Evolutionary conservation across 2,888 invertebrate genomes (phyloP).

Genomic region (Coelinius sp.): DNA sequence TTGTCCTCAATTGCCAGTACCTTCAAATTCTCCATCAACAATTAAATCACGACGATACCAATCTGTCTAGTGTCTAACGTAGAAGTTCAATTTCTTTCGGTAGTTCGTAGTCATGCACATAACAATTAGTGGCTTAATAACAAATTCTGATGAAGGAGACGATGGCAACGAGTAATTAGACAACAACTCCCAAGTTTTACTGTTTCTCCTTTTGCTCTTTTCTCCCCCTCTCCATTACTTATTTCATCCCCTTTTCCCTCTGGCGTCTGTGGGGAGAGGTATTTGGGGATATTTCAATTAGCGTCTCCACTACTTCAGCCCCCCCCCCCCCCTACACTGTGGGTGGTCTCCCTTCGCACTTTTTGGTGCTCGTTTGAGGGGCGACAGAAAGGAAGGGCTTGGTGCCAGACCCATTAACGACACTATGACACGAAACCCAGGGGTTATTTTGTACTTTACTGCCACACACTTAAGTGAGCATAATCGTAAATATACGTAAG

Average conservation of each 20-base stretch:
- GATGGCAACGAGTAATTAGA: constrained; percentile 68
- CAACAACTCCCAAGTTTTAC: constrained; percentile 58
- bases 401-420: constrained; percentile 30
- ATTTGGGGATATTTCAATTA: constrained; percentile 70
- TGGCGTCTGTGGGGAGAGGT: no score
- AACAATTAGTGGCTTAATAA: constrained; percentile 70
- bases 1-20: constrained; percentile 42
- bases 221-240: constrained; percentile 43
- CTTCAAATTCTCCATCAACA: constrained; percentile 20
- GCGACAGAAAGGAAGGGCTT: constrained; percentile 54
- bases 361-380: constrained; percentile 57
- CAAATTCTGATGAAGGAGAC: constrained; percentile 58
- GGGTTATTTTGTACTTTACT: constrained; percentile 21
- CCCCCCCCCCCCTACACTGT: constrained; percentile 19
- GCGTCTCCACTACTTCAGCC: constrained; percentile 51
- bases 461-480: neutral
- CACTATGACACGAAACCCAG: constrained; percentile 29
- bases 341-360: constrained; percentile 4
- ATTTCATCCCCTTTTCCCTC: constrained; percentile 23
- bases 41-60: neutral
- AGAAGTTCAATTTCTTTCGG: constrained; percentile 45
- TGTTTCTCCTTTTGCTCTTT: constrained; percentile 35
- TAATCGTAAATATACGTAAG: constrained; percentile 15
- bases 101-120: constrained; percentile 67
- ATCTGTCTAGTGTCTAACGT: neutral